phyloP scores from a whole-genome alignment of 2,888 invertebrate species.

The Ceriagrion tenellum region DNA sequence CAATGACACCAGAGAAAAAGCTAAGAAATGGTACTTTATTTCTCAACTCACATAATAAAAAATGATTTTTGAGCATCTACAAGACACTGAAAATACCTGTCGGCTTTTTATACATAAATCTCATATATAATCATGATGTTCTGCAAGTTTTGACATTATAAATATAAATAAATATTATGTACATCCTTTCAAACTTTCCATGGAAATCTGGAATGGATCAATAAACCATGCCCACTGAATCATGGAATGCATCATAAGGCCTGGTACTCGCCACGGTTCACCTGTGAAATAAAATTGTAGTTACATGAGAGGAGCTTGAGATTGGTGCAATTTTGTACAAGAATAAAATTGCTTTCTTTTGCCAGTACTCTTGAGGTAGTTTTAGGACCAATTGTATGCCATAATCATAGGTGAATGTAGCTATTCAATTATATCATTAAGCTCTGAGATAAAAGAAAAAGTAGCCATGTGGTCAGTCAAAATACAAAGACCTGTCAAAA shows the following conservation, averaged over 20 bases:
- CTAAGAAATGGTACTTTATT: not conserved
- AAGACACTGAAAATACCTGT: not conserved
- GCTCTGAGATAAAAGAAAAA: no score
- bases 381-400: no score
- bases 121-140: not conserved
- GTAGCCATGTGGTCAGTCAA: no score
- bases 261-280: constrained; percentile 2
- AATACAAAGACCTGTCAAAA: no score
- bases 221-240: not conserved
- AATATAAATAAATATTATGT: not conserved
- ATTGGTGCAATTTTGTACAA: no score
- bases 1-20: not conserved
- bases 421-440: no score
- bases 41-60: not conserved
- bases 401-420: no score
- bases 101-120: not conserved
- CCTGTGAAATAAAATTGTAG: not conserved
- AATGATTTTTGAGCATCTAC: not conserved
- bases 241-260: not conserved
- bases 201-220: not conserved
- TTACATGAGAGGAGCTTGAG: no score
- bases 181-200: not conserved
- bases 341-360: no score
- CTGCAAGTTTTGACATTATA: not conserved
- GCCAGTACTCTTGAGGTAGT: no score